Evolutionary conservation across 2,113 vertebrate species (phyloP).

Genomic region (Aramus guarauna): DNA sequence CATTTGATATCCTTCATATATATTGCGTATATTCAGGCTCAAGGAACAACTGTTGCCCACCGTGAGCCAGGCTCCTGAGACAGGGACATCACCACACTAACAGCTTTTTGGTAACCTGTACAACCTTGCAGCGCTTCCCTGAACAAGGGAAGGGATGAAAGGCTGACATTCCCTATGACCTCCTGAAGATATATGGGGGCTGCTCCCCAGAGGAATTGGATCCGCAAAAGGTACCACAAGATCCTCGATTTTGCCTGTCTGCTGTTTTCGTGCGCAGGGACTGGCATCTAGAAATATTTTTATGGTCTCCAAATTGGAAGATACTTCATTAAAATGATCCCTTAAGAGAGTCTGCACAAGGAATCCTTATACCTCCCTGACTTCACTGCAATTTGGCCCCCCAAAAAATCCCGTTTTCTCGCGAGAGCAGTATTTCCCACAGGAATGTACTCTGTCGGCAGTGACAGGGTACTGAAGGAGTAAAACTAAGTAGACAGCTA

Average conservation of each 20-base stretch:
- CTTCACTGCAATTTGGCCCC: neutral
- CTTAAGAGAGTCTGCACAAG: neutral
- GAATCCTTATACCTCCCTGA: neutral
- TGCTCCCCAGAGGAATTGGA: neutral
- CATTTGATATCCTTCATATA: neutral
- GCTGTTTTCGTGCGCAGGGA: neutral
- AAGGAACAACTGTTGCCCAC: neutral
- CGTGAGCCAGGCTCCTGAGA: neutral
- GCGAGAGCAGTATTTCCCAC: neutral
- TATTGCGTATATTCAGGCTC: neutral
- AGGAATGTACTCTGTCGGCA: neutral
- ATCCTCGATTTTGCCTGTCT: neutral
- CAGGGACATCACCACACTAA: neutral
- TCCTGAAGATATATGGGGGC: neutral
- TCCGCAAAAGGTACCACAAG: neutral
- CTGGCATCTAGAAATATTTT: neutral
- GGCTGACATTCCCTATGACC: neutral
- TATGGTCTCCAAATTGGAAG: neutral
- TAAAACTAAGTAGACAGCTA: neutral
- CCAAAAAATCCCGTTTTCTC: neutral
- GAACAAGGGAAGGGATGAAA: neutral
- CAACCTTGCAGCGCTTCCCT: neutral
- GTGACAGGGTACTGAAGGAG: neutral
- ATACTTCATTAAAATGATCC: neutral
- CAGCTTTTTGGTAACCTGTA: neutral